phyloP scores from a whole-genome alignment of 2,113 vertebrate genomes.

The Galemys pyrenaicus region DNA sequence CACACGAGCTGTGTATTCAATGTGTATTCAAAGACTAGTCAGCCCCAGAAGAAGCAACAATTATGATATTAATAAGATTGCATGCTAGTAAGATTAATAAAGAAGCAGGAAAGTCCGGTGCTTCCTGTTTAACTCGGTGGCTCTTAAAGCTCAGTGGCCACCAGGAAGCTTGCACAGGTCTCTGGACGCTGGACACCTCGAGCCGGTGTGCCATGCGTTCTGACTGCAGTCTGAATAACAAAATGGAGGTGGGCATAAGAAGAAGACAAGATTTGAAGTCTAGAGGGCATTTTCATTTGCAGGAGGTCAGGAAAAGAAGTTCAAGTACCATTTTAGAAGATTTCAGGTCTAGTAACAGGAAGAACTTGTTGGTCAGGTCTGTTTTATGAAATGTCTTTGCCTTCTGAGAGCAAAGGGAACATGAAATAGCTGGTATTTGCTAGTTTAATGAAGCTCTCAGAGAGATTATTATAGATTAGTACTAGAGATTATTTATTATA shows the following conservation, averaged over 20 bases:
- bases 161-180: not conserved
- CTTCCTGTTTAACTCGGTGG: not conserved
- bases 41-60: not conserved
- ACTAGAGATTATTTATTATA: not conserved
- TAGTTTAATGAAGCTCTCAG: not conserved
- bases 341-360: not conserved
- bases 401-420: not conserved
- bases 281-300: not conserved
- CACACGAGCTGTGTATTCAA: not conserved
- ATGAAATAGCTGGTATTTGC: not conserved
- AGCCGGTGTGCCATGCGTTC: not conserved
- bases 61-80: not conserved
- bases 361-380: not conserved
- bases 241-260: rapidly evolving
- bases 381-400: not conserved
- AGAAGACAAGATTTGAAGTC: not conserved
- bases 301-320: not conserved
- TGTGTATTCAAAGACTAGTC: not conserved
- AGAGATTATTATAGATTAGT: no score
- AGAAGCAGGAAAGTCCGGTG: not conserved
- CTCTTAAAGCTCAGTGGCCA: not conserved
- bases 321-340: not conserved
- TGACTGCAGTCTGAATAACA: not conserved
- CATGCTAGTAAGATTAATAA: not conserved
- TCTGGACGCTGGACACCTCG: not conserved